Base-by-base conservation (phyloP, 2,113 vertebrate genomes). In the Hucho hucho region DNA sequence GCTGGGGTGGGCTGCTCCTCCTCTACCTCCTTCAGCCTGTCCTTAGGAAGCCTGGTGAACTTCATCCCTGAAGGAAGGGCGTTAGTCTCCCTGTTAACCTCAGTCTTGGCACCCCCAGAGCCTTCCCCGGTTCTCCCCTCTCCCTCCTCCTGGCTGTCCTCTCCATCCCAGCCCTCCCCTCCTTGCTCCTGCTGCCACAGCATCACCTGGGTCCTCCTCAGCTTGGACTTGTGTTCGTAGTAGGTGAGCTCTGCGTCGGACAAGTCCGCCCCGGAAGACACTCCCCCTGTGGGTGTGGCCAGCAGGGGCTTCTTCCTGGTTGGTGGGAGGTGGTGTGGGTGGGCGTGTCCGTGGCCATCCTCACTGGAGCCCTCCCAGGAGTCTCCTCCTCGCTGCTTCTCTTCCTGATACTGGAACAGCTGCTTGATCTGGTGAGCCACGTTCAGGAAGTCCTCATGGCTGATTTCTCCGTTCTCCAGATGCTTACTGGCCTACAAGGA, bases 361-460 rank as follows among this genome's bases (percentile, higher is more conserved):
- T 95, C 94, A 56, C 84, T 84, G 29, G 93, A 82, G 43, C 90
- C 94, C 72, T 96, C 95, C 94, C 96, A 97, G 58, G 90, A 91
- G 79, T 90, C 96, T 0, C 94, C 93, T 69, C 94, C 94, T 69
- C 94, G 96, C 86, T 94, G 96, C 87, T 95, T 96, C 92, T 96
- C 97, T 89, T 99, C 96, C 92, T 97, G 97, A 83, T 99, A 99
- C 84, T 97, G 97, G 92, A 98, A 98, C 59, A 99, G 91, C 75
- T 97, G 95, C 14, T 94, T 95, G 84, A 99, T 97, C 90, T 98
- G 94, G 91, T 98, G 98, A 77, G 95, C 97, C 79, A 98, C 94
- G 81, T 95, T 84, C 29, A 99, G 96, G 83, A 99, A 98, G 26
- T 97, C 96, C 71, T 99, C 98, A 75, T 96, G 93, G 2, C 96